Conservation (phyloP, 2,888 invertebrate species). For the Standfussiana lucernea region DNA sequence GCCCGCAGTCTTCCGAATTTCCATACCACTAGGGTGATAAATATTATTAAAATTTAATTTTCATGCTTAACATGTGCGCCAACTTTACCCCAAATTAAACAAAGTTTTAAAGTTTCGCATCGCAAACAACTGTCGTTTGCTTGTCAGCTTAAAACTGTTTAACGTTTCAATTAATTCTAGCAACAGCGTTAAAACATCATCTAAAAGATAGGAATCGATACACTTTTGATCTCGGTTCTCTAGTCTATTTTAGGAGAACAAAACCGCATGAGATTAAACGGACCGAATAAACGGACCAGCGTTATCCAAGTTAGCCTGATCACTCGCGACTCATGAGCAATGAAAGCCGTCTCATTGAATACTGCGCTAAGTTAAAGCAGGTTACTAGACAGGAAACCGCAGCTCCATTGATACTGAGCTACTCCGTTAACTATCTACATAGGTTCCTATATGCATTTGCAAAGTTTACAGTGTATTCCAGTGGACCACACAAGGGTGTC, state of each 20-base stretch:
- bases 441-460: constrained; percentile 13
- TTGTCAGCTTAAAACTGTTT: constrained; percentile 33
- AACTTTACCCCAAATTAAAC: constrained; percentile 28
- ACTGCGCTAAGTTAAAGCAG: constrained; percentile 65
- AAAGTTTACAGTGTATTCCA: constrained; percentile 44
- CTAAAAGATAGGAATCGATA: constrained; percentile 25
- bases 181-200: constrained; percentile 18
- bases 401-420: constrained; percentile 75
- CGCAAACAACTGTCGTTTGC: constrained; percentile 49
- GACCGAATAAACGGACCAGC: constrained; percentile 13
- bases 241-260: constrained; percentile 24
- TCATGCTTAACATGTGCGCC: constrained; percentile 3
- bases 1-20: neutral
- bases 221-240: constrained; percentile 17
- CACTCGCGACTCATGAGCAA: constrained; percentile 63
- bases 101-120: constrained; percentile 30
- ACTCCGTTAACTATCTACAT: constrained; percentile 47
- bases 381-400: constrained; percentile 81
- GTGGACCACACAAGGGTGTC: constrained; percentile 73
- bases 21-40: neutral
- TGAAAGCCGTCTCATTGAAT: constrained; percentile 74
- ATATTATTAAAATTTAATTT: constrained; percentile 29
- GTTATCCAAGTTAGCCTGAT: constrained; percentile 52
- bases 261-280: constrained; percentile 40
- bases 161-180: constrained; percentile 39